Evolutionary conservation across 2,113 vertebrate genomes (phyloP).

Genomic region (Rafetus swinhoei): DNA sequence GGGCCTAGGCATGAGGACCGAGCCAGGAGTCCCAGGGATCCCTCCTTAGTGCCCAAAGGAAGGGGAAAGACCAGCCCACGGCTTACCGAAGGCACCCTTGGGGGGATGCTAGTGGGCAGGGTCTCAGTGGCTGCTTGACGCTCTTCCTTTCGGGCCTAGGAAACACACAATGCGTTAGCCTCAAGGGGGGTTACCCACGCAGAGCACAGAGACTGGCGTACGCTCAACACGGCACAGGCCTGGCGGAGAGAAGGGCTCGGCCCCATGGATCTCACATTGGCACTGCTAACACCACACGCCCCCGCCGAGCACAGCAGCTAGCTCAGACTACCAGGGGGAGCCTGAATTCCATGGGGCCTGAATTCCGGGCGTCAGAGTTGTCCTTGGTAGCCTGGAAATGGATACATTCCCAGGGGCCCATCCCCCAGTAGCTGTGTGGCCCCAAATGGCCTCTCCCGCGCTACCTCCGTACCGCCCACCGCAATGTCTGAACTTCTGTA

Average conservation of each 20-base stretch:
- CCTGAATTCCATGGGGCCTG: neutral
- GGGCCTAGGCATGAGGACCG: neutral
- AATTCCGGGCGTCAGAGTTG: no score
- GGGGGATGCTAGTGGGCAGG: neutral
- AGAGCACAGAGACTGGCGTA: neutral
- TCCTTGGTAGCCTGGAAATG: neutral
- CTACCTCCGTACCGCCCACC: no score
- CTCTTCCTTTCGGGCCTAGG: conserved; percentile 7
- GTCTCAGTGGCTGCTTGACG: neutral
- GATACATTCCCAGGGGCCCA: fast-evolving
- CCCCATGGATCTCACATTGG: neutral
- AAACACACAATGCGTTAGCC: neutral
- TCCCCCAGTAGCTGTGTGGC: fast-evolving
- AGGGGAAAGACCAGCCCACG: neutral
- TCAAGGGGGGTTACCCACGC: fast-evolving
- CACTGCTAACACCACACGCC: neutral
- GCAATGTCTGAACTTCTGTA: neutral
- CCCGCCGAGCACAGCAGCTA: neutral
- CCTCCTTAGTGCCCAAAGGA: neutral
- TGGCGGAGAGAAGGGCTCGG: neutral
- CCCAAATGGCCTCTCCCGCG: neutral
- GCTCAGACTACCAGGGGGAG: neutral
- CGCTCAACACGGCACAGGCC: neutral
- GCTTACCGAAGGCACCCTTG: conserved; percentile 70
- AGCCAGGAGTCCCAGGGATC: neutral